Base-by-base conservation (phyloP, 1,140 invertebrate genomes). In the Dendroctonus ponderosae region DNA sequence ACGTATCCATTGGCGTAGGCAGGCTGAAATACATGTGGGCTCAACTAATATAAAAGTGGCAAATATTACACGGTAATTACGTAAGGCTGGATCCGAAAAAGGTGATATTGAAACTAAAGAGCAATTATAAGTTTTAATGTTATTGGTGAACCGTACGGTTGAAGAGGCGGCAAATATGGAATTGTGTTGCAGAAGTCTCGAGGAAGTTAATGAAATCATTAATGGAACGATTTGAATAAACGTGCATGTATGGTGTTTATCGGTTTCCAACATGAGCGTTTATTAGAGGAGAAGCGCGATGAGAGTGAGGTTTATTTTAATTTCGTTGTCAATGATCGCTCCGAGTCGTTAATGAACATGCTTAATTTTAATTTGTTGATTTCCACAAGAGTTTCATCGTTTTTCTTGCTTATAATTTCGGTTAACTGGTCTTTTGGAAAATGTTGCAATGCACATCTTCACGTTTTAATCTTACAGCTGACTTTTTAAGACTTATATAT, bases 1-100 rank as follows among this genome's bases (percentile, higher is more conserved):
- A 58, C 54, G 53, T 66, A 46, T 51, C 52, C 63, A 67, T 52
- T 26, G 58, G 65, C 65, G 65, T 67, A 67, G 65, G 65, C 41
- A 51, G 65, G 0, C 7, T 43, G 53, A 46, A 65, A 14, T 61
- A 26, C 15, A 61, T 61, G 65, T 67, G 65, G 65, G 65, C 50
- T 39, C 41, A 51, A 49, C 40, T 38, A 58, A 61, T 58, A 53
- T 60, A 67, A 67, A 67, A 60, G 65, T 61, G 65, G 42, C 65
- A 61, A 61, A 61, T 61, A 67, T 67, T 67, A 60, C 48, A 43
- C 14, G 39, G 43, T 42, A 58, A 59, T 66, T 66, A 66, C 65
- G 58, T 61, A 67, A 67, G 57, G 54, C 41, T 60, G 40, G 48
- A 57, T 37, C 53, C 53, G 49, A 67, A 66, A 66, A 67, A 60